Conservation (phyloP, 2,888 invertebrate species). For the Noctua janthina region DNA sequence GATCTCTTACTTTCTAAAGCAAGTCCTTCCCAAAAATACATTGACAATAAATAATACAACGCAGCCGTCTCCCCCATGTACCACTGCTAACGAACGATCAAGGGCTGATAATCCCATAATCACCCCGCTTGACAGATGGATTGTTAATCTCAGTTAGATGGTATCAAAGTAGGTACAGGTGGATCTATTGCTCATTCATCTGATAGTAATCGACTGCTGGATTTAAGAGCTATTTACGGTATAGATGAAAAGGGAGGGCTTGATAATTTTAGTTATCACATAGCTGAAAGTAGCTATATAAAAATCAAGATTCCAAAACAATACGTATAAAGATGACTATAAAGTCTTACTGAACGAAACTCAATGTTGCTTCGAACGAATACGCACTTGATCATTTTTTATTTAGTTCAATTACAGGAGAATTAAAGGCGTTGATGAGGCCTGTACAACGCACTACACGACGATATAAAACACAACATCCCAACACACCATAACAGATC, state of each 20-base stretch:
- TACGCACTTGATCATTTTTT: slow-evolving; percentile 58
- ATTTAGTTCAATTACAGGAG: slow-evolving; percentile 72
- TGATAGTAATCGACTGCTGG: slow-evolving; percentile 32
- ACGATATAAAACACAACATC: slow-evolving; percentile 5
- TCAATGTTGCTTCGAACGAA: slow-evolving; percentile 15
- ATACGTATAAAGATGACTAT: neutral
- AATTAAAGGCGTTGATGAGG: slow-evolving; percentile 77
- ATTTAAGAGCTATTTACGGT: slow-evolving; percentile 36
- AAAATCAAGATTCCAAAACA: neutral
- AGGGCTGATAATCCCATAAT: slow-evolving; percentile 56
- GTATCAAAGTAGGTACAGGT: slow-evolving; percentile 49
- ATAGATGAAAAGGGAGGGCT: neutral
- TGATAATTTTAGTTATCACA: neutral
- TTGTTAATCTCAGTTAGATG: slow-evolving; percentile 53
- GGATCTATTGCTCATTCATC: slow-evolving; percentile 47
- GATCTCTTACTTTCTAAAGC: neutral
- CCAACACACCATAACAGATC: slow-evolving; percentile 21
- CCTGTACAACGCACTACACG: slow-evolving; percentile 59
- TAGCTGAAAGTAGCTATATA: neutral
- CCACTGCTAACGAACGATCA: slow-evolving; percentile 43
- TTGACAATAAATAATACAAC: slow-evolving; percentile 2
- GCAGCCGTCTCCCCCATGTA: neutral
- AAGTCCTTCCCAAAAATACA: neutral
- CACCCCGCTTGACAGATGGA: slow-evolving; percentile 60
- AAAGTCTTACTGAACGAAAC: neutral